Conservation (phyloP, 1,140 invertebrate species). For the Spodoptera litura region DNA sequence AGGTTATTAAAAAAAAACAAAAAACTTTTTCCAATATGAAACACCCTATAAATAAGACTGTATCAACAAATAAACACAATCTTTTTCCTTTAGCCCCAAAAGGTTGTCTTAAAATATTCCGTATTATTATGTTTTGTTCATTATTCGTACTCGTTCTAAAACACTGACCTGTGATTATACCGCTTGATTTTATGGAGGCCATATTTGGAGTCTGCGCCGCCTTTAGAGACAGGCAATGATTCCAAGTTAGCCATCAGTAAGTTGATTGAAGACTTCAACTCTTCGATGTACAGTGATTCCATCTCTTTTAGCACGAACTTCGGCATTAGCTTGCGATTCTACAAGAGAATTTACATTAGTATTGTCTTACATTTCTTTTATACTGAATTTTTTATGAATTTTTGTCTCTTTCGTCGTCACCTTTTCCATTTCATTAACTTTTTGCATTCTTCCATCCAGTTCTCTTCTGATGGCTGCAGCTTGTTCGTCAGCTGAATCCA, state of each 20-base stretch:
- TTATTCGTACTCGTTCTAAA: neutral
- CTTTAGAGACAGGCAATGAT: conserved; percentile 98
- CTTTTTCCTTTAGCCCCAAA: neutral
- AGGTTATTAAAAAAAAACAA: too few species aligned
- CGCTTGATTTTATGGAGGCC: conserved; percentile 97
- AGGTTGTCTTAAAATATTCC: neutral
- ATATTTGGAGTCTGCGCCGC: conserved; percentile 98
- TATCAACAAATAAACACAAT: too few species aligned
- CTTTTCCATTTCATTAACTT: conserved; percentile 98
- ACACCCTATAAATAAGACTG: too few species aligned
- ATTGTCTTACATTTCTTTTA: neutral
- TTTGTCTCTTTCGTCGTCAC: conserved; percentile 82
- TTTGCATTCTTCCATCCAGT: conserved; percentile 98
- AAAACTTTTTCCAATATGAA: too few species aligned
- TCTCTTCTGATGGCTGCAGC: conserved; percentile 99
- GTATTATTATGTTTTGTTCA: neutral
- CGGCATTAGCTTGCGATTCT: conserved; percentile 99
- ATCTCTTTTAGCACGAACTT: conserved; percentile 99
- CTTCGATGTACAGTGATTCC: conserved; percentile 99
- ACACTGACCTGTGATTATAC: conserved; percentile 93
- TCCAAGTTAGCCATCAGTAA: conserved; percentile 99
- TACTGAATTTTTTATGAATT: neutral
- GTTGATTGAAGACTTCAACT: conserved; percentile 98
- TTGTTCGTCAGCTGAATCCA: conserved; percentile 99
- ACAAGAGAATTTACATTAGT: conserved; percentile 57